Evolutionary conservation across 2,888 invertebrate species (phyloP).

Genomic region (Dasypolia templi): DNA sequence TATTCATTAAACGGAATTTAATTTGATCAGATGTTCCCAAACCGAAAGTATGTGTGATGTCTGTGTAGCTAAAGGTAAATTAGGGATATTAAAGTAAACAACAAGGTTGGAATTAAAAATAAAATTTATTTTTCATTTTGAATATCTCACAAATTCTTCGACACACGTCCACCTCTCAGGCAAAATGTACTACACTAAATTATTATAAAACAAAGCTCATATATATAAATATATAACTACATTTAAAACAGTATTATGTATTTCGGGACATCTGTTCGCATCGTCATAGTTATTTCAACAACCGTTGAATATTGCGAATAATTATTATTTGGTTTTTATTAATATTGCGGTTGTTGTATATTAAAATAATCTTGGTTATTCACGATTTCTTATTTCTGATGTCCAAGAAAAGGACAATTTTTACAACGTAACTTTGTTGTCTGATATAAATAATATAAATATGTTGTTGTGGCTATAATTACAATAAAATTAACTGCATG

Average conservation of each 20-base stretch:
- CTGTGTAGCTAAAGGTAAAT: background rate
- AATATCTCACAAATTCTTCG: conserved; percentile 87
- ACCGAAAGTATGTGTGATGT: background rate
- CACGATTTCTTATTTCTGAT: conserved; percentile 24
- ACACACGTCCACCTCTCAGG: conserved; percentile 77
- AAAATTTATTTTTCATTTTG: conserved; percentile 89
- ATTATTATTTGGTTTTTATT: conserved; percentile 12
- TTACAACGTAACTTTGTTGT: conserved; percentile 13
- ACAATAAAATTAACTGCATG: conserved; percentile 34
- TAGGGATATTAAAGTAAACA: conserved; percentile 68
- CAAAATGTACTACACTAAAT: conserved; percentile 81
- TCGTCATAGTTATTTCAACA: conserved; percentile 51
- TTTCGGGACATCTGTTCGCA: conserved; percentile 69
- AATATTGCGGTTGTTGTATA: conserved; percentile 20
- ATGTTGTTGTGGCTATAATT: conserved; percentile 25
- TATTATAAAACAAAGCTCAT: conserved; percentile 87
- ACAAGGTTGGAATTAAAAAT: conserved; percentile 87
- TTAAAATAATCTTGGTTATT: conserved; percentile 1
- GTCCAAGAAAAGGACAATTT: background rate
- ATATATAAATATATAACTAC: conserved; percentile 87
- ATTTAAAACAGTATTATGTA: conserved; percentile 81
- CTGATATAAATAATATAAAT: conserved; percentile 18
- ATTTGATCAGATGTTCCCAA: background rate
- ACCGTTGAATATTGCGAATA: conserved; percentile 18
- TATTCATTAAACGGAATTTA: background rate